These are phyloP conservation scores for Sakesphorus luctuosus DNA, from an alignment of 2,113 vertebrate genomes.

Conservation along the genomic window DNA sequence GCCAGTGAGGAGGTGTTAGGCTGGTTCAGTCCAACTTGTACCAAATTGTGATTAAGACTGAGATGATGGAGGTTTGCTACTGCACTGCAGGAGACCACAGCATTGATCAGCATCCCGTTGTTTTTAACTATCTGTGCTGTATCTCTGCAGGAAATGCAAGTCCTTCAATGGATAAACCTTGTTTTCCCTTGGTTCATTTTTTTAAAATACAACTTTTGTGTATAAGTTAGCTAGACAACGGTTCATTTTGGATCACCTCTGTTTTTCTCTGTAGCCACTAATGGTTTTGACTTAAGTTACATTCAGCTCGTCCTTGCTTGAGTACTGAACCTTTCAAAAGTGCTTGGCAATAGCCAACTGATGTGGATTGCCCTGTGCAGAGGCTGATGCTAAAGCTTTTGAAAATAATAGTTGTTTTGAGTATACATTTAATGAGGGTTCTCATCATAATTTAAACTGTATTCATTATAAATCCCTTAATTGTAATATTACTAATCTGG, in stretches of 20 bases:
- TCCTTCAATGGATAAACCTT: background rate
- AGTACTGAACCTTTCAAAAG: background rate
- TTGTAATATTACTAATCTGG: background rate
- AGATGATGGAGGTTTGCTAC: background rate
- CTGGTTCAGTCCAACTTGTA: background rate
- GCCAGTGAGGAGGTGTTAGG: background rate
- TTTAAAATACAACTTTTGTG: background rate
- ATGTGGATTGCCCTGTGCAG: background rate
- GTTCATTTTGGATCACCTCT: background rate
- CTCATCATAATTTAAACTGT: background rate
- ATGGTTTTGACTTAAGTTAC: background rate
- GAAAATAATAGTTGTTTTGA: background rate
- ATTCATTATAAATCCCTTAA: background rate
- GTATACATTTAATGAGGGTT: background rate
- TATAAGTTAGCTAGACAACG: background rate
- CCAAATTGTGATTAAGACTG: background rate
- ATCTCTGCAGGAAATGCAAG: background rate
- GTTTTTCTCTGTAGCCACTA: background rate
- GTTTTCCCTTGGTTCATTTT: background rate
- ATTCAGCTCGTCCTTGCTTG: background rate
- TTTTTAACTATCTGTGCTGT: background rate
- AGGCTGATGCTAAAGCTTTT: background rate
- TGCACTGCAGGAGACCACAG: background rate
- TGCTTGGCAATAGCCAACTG: background rate
- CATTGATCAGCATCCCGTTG: background rate